Evolutionary conservation across 2,888 invertebrate genomes (phyloP), one percentile per base, ranked within the genome.

Genomic region (Dioctria rufipes): DNA sequence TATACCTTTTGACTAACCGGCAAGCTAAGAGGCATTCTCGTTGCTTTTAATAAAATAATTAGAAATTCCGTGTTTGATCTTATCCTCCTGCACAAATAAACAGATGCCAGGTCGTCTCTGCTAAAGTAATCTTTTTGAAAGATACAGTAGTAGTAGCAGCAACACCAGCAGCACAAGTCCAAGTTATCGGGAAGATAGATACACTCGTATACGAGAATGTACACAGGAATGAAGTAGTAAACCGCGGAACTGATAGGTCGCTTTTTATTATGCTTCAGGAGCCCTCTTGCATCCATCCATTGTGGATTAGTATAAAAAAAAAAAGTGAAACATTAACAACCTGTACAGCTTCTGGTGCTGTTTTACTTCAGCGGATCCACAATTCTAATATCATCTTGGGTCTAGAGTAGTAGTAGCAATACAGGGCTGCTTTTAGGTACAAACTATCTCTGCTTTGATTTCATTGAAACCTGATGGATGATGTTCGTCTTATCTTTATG

Each of bases 31-130:
- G 60, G 60, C 11, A 2, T 25, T 60, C 60, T 6, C 25, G 6
- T 3, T 9, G n/a, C 60, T 60, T 60, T 54, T 75, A 75, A 75
- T 60, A 75, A 80, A 80, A 78, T 81, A 81, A 80, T 80, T 81
- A 81, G 80, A 75, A 81, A 69, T 66, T 49, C 46, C 42, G 25
- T 75, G 79, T 81, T 81, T 80, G 81, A 81, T 81, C 81, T 81
- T 78, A 69, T 78, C 80, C 78, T 65, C 81, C 81, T 73, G 43
- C 80, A 25, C 25, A 78, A 66, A 78, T 80, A 80, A 80, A 81
- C 80, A 81, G 81, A 81, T 80, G 81, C 80, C 80, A 81, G 73
- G 69, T 80, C 61, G 75, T 79, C 73, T 81, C 80, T 61, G 71
- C n/a, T 25, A 25, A 25, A 60, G 60, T 60, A 9, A 60, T 60